Percentiles rank a stretch among this genome's conserved stretches.
Conservation (phyloP, 2,888 invertebrate genomes). For the Lutraria lutraria region DNA sequence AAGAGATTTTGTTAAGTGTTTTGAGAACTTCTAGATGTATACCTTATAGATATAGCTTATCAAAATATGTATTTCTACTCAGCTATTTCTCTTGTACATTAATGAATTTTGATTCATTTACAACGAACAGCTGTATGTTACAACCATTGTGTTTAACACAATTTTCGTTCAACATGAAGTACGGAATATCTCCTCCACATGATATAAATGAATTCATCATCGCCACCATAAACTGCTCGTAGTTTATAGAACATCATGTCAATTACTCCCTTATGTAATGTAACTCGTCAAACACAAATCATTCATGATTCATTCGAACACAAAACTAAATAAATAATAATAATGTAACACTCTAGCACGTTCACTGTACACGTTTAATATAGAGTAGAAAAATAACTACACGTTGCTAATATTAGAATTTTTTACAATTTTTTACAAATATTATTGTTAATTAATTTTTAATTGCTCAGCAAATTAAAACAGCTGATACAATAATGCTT, state of each 20-base stretch:
- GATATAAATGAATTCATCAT: not conserved
- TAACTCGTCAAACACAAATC: not conserved
- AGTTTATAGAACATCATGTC: not conserved
- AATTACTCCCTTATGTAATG: not conserved
- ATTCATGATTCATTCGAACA: slow-evolving; percentile 51
- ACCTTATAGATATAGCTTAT: not conserved
- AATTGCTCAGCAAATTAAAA: slow-evolving; percentile 1
- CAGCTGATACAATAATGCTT: slow-evolving; percentile 9
- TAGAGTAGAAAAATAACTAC: not conserved
- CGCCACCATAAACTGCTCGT: not conserved
- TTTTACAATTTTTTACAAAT: not conserved
- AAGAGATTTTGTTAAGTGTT: not conserved
- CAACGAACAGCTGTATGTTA: not conserved
- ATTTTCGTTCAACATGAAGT: not conserved
- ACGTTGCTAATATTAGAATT: not conserved
- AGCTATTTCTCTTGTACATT: not conserved
- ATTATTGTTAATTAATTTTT: slow-evolving; percentile 5
- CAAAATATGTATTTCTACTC: not conserved
- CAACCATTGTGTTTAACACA: not conserved
- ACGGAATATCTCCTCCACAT: not conserved
- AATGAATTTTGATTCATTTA: not conserved
- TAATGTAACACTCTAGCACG: slow-evolving; percentile 11
- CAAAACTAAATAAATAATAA: slow-evolving; percentile 13
- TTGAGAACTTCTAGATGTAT: not conserved
- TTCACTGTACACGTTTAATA: slow-evolving; percentile 8